Evolutionary conservation across 92 coral and sea anemone genomes (phyloP), one percentile per base, ranked within the genome.

Genomic region (Actinostola sp.): DNA sequence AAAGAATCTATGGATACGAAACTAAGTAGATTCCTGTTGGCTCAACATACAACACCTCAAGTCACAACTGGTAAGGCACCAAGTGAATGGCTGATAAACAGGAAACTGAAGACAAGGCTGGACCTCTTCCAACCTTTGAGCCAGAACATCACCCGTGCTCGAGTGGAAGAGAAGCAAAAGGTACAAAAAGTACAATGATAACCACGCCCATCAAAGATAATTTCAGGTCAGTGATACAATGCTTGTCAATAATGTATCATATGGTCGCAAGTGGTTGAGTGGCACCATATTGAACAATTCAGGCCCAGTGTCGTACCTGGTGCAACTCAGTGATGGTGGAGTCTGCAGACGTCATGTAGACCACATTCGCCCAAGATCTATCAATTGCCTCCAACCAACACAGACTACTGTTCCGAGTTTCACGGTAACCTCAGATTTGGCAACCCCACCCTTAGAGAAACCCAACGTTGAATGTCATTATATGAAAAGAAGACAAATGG

Each of bases 51-150:
- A 50, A 65, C 82, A 29, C 81, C 81, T 45, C 82, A 76, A 1
- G 63, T 74, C 0, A 76, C 82, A 0, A 76, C 82, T 27, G 82
- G 82, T 24, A 39, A 34, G 35, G 48, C 82, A 23, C 74, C 74
- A 16, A 48, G 64, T 50, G 65, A 65, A 52, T 33, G 64, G 38
- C 74, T 63, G 64, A 48, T 63, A 74, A 39, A 56, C 29, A 41
- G 74, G 52, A 65, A 63, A 74, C 44, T 64, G 48, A 64, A 56
- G 74, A 64, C 82, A 12, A 2, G 66, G 3, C 24, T 76, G 38
- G 82, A 76, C 66, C 51, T 76, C 24, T 7, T 76, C 12, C 64
- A 76, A 62, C 82, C 82, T 34, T 31, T 71, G 26, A 71, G 77
- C 34, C 77, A 71, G 64, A 57, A 71, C 39, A 51, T 21, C 3